Evolutionary conservation across 2,797 vertebrate genomes (phyloP).

Genomic region (Molossus alvarezi): DNA sequence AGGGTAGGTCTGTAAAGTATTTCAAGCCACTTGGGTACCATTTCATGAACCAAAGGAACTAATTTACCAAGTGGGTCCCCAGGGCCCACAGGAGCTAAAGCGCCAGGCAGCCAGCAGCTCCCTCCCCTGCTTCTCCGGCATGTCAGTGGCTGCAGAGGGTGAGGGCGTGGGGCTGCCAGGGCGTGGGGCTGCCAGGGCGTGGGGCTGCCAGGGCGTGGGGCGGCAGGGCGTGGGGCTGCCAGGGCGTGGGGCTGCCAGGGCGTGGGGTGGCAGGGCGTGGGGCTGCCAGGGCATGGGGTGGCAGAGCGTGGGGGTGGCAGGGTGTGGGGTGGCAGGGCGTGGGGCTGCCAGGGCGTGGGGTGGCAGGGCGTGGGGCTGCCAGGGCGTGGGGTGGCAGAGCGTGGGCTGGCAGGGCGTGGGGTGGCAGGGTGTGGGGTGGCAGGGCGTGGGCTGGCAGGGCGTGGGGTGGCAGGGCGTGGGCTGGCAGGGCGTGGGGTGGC

Average conservation of each 20-base stretch:
- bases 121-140: background rate
- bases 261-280: too few species aligned
- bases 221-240: background rate
- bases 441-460: too few species aligned
- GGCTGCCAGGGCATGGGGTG: background rate
- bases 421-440: too few species aligned
- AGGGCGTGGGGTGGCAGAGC: too few species aligned
- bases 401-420: background rate
- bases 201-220: background rate
- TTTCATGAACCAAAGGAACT: constrained; percentile 70
- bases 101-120: background rate
- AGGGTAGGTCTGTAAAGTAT: constrained; percentile 39
- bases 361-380: too few species aligned
- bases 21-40: constrained; percentile 57
- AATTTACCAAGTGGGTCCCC: constrained; percentile 75
- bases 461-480: background rate
- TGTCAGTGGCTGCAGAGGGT: background rate
- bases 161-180: background rate
- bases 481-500: too few species aligned
- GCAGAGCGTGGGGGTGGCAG: too few species aligned
- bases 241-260: too few species aligned
- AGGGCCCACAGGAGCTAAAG: constrained; percentile 13
- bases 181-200: background rate
- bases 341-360: background rate
- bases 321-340: too few species aligned